phyloP scores from a whole-genome alignment of 1,140 invertebrate species.

The Oscheius sp. region DNA sequence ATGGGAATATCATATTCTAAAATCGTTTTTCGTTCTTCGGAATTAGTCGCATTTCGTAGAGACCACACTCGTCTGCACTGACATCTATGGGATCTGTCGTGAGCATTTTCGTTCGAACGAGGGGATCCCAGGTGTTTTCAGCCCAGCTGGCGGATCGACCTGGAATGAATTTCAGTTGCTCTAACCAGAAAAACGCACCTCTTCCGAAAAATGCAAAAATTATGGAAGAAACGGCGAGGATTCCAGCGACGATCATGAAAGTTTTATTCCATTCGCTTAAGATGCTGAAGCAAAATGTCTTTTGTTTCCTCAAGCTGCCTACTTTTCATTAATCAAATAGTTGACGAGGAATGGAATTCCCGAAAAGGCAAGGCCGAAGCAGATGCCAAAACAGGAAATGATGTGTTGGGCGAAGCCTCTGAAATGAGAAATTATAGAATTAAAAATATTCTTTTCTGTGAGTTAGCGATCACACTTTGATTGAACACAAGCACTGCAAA shows the following conservation, averaged over 20 bases:
- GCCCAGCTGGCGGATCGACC: slow-evolving; percentile 32
- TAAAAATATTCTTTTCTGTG: no score
- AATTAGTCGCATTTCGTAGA: slow-evolving; percentile 19
- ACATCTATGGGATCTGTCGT: slow-evolving; percentile 29
- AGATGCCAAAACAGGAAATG: slow-evolving; percentile 10
- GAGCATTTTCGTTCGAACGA: slow-evolving; percentile 27
- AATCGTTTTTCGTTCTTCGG: no score
- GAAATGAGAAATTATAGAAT: no score
- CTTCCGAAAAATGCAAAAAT: slow-evolving; percentile 37
- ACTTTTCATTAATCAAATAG: slow-evolving; percentile 31
- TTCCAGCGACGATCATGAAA: slow-evolving; percentile 19
- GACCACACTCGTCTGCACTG: slow-evolving; percentile 33
- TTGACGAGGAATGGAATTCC: slow-evolving; percentile 27
- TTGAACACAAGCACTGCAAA: no score
- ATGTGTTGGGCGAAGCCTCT: slow-evolving; percentile 36
- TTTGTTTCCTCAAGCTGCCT: not conserved
- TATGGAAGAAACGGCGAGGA: slow-evolving; percentile 14
- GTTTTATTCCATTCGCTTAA: slow-evolving; percentile 32
- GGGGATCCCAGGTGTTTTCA: slow-evolving; percentile 35
- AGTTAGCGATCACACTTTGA: no score
- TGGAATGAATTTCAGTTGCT: not conserved
- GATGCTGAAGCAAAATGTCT: slow-evolving; percentile 21
- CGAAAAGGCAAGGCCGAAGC: slow-evolving; percentile 22
- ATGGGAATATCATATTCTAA: no score
- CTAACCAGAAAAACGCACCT: not conserved